Evolutionary conservation across 2,113 vertebrate genomes (phyloP).

Genomic region (Dissostichus mawsoni): DNA sequence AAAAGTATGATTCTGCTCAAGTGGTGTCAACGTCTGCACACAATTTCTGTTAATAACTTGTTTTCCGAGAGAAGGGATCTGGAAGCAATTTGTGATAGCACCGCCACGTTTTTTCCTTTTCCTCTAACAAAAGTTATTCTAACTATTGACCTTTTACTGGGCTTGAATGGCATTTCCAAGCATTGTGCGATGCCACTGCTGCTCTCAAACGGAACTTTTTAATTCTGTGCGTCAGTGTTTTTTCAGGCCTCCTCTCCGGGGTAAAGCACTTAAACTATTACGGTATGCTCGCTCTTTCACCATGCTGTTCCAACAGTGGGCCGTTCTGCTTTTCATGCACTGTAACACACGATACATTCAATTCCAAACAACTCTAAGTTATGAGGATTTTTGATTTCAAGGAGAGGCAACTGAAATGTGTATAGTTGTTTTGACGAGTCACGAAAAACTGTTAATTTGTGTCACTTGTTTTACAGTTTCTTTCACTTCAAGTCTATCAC

Average conservation of each 20-base stretch:
- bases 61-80: constrained; percentile 75
- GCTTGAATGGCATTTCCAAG: constrained; percentile 84
- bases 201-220: constrained; percentile 79
- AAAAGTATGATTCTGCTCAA: constrained; percentile 77
- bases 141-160: constrained; percentile 86
- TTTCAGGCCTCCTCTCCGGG: constrained; percentile 76
- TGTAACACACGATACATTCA: constrained; percentile 8
- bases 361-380: not conserved
- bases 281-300: constrained; percentile 43
- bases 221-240: constrained; percentile 81
- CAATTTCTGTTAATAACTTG: constrained; percentile 84
- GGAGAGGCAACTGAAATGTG: not conserved
- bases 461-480: not conserved
- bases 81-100: constrained; percentile 86
- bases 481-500: not conserved
- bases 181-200: constrained; percentile 76
- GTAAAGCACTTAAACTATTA: constrained; percentile 72
- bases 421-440: not conserved
- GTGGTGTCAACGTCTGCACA: constrained; percentile 81
- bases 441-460: not conserved
- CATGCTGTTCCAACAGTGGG: constrained; percentile 18
- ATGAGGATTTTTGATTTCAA: not conserved
- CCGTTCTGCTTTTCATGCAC: constrained; percentile 7
- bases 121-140: constrained; percentile 85
- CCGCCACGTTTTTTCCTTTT: constrained; percentile 79